phyloP scores from a whole-genome alignment of 2,797 vertebrate genomes.

The Chelmon rostratus region DNA sequence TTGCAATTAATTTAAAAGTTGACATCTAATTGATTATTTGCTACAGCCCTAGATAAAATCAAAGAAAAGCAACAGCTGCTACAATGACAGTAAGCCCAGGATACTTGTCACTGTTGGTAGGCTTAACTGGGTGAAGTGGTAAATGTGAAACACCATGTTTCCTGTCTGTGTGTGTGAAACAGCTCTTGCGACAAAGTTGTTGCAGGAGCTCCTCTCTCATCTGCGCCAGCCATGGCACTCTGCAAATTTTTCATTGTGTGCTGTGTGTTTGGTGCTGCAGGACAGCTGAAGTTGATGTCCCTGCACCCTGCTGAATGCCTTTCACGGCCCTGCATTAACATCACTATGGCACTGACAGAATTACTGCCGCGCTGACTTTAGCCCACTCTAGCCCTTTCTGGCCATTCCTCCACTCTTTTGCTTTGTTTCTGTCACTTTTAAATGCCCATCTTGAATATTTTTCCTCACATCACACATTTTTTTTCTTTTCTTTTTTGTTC shows the following conservation, averaged over 20 bases:
- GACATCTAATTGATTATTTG: too few relatives aligned
- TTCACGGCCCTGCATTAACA: constrained; percentile 85
- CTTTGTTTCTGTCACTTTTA: constrained; percentile 17
- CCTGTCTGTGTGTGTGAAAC: background rate
- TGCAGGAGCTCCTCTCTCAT: constrained; percentile 23
- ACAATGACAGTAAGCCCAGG: background rate
- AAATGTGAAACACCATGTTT: background rate
- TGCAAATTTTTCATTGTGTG: constrained; percentile 68
- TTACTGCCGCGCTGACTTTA: constrained; percentile 83
- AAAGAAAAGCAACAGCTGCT: background rate
- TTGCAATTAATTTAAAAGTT: too few relatives aligned
- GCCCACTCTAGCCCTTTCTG: constrained; percentile 61
- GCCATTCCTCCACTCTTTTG: constrained; percentile 23
- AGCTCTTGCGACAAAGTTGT: background rate
- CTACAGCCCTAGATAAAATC: too few relatives aligned
- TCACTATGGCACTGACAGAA: constrained; percentile 87
- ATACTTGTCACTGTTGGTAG: background rate
- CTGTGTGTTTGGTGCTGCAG: constrained; percentile 71
- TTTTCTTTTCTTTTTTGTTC: background rate
- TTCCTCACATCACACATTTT: background rate
- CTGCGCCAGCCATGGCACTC: constrained; percentile 8
- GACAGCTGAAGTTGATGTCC: constrained; percentile 74
- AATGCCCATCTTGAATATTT: background rate
- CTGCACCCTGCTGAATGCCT: constrained; percentile 79
- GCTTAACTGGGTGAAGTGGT: background rate